Base-by-base conservation (phyloP, 2,888 invertebrate genomes). In the Clivina fossor region DNA sequence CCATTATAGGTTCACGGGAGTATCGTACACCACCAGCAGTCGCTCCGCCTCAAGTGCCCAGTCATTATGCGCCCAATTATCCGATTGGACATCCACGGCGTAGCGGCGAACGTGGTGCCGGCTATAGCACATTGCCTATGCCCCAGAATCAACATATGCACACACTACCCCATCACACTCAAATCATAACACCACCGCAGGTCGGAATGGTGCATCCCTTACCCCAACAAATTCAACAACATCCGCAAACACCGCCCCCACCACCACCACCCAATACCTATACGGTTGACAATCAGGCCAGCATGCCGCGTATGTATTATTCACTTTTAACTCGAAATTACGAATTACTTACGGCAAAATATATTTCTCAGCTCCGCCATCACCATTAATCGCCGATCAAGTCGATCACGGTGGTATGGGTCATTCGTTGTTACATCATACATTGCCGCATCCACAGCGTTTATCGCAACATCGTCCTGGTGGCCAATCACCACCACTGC, bases 11-110 rank as follows among this genome's bases (percentile, higher is more conserved):
- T 7, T 79, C 80, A 19, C 81, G 90, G 32, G 94, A 94, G 70
- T 94, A 94, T 74, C 83, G 96, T 63, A 93, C 95, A 8, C 94
- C 94, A n/a, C 95, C 95, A 1, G 94, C 92, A 3, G 95, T 96
- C 19, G 93, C 95, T 28, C 96, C 96, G 2, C 96, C 96, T 4
- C 93, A 93, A 74, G 92, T 92, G 62, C 96, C 96, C n/a, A 93
- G 92, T 66, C 94, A 95, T 74, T 96, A 96, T 73, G 95, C 94
- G 9, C 94, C 93, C 1, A 94, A 94, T 76, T 95, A 93, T 76
- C 94, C 95, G 8, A 76, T 90, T 62, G 88, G 88, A 1, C 88
- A 88, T 76, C 85, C 87, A 0, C 77, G 86, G 60, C 78, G 86
- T 32, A 72, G 66, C 1, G 47, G 58, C 67, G 65, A n/a, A 77